Base-by-base conservation (phyloP, 2,797 vertebrate species). In the Triplophysa yarkandensis region DNA sequence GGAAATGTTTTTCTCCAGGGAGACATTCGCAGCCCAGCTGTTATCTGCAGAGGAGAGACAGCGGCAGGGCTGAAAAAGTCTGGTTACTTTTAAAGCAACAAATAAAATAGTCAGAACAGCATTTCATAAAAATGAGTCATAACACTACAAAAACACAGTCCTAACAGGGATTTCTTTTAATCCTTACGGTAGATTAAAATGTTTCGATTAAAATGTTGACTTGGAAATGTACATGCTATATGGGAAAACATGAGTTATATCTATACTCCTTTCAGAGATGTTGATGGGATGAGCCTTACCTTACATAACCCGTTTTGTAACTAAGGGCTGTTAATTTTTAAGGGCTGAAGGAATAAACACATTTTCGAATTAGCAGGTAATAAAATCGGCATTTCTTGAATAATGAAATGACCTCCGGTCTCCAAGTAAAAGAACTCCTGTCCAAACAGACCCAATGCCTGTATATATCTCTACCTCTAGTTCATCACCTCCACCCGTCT, bases 1-100 rank as follows among this genome's bases (percentile, higher is more conserved):
- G 60, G 48, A 65, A 57, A 65, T 44, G 68, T 39, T 71, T 36
- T 46, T 57, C 60, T 65, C 67, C 41, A 54, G 60, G 67, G 64
- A 68, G 34, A 52, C 66, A 39, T 72, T 71, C 27, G 25, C 54
- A 28, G 41, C 21, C n/a, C 55, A 61, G 68, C 70, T 72, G 58
- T 55, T 43, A 54, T 63, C 50, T 39, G 21, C 34, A 32, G 55
- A 21, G 13, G 3, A 50, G 32, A 68, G 23, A 13, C 41, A 71
- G 68, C 39, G 48, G 41, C 41, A 71, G 28, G 55, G 28, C 19
- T 32, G 54, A 6, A 19, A 57, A 69, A 57, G 54, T 60, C 1
- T 46, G 11, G 7, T 32, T 7, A 48, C 7, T 19, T 48, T 19
- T 48, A 21, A 48, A 48, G 17, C 17, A 9, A 48, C 1, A 1